Evolutionary conservation across 1,140 invertebrate genomes (phyloP), one percentile per base, ranked within the genome.

Genomic region (Panagrolaimus sp.): DNA sequence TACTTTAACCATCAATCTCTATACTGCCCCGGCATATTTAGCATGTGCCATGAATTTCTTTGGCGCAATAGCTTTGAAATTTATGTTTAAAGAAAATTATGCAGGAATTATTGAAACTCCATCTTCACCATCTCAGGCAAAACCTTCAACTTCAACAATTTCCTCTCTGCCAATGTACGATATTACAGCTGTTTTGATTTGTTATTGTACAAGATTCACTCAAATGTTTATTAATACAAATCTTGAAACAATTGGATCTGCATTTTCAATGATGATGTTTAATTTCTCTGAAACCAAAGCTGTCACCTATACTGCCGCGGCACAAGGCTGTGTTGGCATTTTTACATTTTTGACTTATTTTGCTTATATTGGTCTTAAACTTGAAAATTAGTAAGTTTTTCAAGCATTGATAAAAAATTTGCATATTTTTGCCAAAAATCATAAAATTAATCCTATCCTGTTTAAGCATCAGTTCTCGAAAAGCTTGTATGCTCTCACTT

Each of bases 191-290:
- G 24, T 70, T 8, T 32, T 64, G 17, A 45, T 75, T 24, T 76
- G 73, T 55, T 63, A 76, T 48, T 52, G 63, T 8, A 74, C 73
- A 21, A 62, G 73, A 24, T 75, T 75, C 62, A 75, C 73, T 26
- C 73, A 75, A 67, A 75, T 75, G 73, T 75, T 75, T 65, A 63
- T 76, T 32, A 66, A 75, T 48, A 76, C 72, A 9, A 75, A 75
- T 65, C 43, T 75, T 17, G 72, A 76, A 67, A 76, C 73, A 6
- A 55, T 75, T 58, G 73, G 73, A 8, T 32, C 73, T 28, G 48
- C 73, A 28, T 67, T 75, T 15, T 62, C 73, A 21, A 74, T 74
- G 68, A 28, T 75, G 38, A 77, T 75, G 62, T 75, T 75, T 48
- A 47, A 74, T 45, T 75, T 74, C 74, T 67, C 72, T 5, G 45